Base-by-base conservation (phyloP, 2,888 invertebrate genomes). In the Syrista parreyssii region DNA sequence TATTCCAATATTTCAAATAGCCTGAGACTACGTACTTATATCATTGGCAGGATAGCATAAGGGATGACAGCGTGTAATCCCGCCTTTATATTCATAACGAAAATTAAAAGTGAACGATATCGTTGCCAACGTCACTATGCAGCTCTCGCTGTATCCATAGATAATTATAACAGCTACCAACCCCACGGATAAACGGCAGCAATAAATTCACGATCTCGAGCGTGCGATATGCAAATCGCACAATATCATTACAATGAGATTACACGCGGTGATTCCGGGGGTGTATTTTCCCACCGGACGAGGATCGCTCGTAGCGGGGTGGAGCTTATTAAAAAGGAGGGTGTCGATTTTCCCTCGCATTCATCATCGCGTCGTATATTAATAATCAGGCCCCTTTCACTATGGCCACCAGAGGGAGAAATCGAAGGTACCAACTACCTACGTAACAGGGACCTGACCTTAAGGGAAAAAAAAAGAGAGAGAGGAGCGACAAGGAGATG, bases 241-340 rank as follows among this genome's bases (percentile, higher is more conserved):
- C 83, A 85, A 87, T 88, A 87, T 89, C 88, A 88, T 90, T 89
- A 89, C 88, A 87, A 82, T 82, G 84, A 89, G 89, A 90, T 90
- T 90, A 90, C 89, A 89, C 85, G 89, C 88, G 86, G 86, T 87
- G 86, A 88, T 88, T 88, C 83, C 81, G 78, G 82, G 83, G 79
- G 79, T 85, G 81, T 85, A 87, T 84, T 90, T 90, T 90, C 90
- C 88, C 90, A 90, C 86, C 87, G 73, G 69, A 74, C 71, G 34
- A 83, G 75, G 83, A 88, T 88, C 92, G 93, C 68, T 40, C 36
- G 68, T 68, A 35, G 75, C 68, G 78, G 72, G 33, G 40, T 76
- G 68, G 77, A 79, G 82, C 84, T 89, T 87, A 88, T 88, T 89
- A 88, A 89, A 89, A 89, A 88, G 79, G 82, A 80, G 86, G 86